Percentiles rank a stretch among this genome's conserved stretches.
Evolutionary conservation across 2,797 vertebrate species (phyloP).

Genomic region (Urocyon cinereoargenteus): DNA sequence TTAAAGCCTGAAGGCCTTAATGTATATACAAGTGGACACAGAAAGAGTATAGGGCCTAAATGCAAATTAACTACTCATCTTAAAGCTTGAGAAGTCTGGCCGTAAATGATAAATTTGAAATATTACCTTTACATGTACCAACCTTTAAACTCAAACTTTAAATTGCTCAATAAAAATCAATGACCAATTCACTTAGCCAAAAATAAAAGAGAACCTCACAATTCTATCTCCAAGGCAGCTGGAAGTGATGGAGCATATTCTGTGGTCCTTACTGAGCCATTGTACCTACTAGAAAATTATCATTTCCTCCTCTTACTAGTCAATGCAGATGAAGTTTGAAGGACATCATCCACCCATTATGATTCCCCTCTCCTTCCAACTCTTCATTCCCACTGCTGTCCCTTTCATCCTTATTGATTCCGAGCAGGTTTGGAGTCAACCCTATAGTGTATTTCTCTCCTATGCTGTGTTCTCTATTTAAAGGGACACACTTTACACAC

Average conservation of each 20-base stretch:
- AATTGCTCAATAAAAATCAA: background rate
- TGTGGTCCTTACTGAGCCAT: background rate
- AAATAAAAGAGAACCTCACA: background rate
- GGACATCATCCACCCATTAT: too few relatives aligned
- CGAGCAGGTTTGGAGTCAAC: background rate
- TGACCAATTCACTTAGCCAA: background rate
- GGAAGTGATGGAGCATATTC: background rate
- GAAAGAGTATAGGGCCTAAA: background rate
- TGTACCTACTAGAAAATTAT: background rate
- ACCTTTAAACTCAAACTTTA: background rate
- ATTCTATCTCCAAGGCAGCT: background rate
- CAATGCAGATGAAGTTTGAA: background rate
- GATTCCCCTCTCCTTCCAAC: background rate
- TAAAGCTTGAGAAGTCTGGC: background rate
- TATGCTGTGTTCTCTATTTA: background rate
- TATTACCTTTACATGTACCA: background rate
- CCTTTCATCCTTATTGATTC: background rate
- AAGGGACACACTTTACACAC: background rate
- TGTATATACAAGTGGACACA: background rate
- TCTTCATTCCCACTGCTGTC: background rate
- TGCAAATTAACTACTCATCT: background rate
- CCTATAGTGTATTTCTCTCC: background rate
- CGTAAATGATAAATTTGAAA: background rate
- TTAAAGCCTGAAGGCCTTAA: background rate
- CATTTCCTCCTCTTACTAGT: background rate